Evolutionary conservation across 2,888 invertebrate genomes (phyloP).

Genomic region (Adela reaumurella): DNA sequence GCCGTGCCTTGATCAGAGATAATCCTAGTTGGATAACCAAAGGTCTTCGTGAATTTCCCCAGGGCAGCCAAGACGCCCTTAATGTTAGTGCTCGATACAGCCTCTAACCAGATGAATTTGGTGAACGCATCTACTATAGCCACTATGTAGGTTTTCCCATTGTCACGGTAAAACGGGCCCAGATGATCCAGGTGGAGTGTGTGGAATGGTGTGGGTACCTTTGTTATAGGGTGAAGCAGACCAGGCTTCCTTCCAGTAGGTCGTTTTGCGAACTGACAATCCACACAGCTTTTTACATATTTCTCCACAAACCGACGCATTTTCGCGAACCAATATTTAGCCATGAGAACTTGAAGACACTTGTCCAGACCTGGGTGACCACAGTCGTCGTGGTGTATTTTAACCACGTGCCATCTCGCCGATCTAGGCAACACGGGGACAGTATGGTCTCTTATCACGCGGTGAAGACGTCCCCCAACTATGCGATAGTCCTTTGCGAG

Average conservation of each 20-base stretch:
- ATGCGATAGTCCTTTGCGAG: too few relatives aligned
- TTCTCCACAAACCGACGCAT: conserved; percentile 8
- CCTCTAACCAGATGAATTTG: conserved; percentile 16
- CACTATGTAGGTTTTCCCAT: conserved; percentile 14
- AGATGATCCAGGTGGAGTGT: conserved; percentile 19
- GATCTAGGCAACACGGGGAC: neutral
- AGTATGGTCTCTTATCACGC: too few relatives aligned
- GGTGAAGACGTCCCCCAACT: too few relatives aligned
- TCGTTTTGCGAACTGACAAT: neutral
- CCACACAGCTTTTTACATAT: neutral
- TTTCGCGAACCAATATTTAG: conserved; percentile 21
- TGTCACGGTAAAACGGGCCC: conserved; percentile 14
- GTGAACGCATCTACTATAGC: conserved; percentile 17
- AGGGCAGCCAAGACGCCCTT: conserved; percentile 12
- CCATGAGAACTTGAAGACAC: conserved; percentile 13
- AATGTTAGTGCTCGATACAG: conserved; percentile 11
- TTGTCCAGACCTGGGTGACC: conserved; percentile 21
- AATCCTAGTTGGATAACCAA: conserved; percentile 13
- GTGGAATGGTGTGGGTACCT: conserved; percentile 15
- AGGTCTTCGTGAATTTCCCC: conserved; percentile 12
- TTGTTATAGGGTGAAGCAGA: conserved; percentile 3
- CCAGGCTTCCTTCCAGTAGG: neutral
- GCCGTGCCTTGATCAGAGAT: conserved; percentile 17
- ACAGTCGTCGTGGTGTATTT: conserved; percentile 15
- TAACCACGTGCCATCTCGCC: neutral